Conservation (phyloP, 1,140 invertebrate species). For the Zaprionus kolodkinae region DNA sequence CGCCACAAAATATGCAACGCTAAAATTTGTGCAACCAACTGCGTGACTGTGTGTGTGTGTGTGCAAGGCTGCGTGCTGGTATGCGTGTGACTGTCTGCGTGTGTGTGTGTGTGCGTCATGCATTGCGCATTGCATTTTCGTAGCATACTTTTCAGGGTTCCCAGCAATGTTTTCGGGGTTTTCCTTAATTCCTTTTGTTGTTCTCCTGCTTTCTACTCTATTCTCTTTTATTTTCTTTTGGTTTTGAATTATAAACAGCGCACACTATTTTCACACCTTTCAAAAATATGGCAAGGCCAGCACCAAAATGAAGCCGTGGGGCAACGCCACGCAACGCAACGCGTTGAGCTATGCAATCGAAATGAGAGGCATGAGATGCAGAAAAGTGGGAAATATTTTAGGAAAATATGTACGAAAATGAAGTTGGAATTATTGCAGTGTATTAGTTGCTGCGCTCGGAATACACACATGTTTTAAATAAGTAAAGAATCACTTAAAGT, state of each 20-base stretch:
- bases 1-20: slow-evolving; percentile 76
- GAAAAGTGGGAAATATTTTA: background rate
- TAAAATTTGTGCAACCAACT: slow-evolving; percentile 66
- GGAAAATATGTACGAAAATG: background rate
- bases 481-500: background rate
- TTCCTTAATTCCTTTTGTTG: slow-evolving; percentile 7
- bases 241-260: slow-evolving; percentile 65
- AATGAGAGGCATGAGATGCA: slow-evolving; percentile 8
- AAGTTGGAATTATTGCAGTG: too few relatives aligned
- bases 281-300: slow-evolving; percentile 1
- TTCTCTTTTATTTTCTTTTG: slow-evolving; percentile 21
- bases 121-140: slow-evolving; percentile 60
- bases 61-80: slow-evolving; percentile 12
- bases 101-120: slow-evolving; percentile 38
- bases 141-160: slow-evolving; percentile 41
- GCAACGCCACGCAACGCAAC: slow-evolving; percentile 33
- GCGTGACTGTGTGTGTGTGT: slow-evolving; percentile 11
- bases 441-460: too few relatives aligned
- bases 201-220: background rate
- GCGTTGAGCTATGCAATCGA: slow-evolving; percentile 59
- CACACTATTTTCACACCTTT: slow-evolving; percentile 70
- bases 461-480: background rate
- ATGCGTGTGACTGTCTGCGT: slow-evolving; percentile 27
- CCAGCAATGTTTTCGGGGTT: slow-evolving; percentile 25
- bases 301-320: slow-evolving; percentile 36